phyloP scores from a whole-genome alignment of 1,140 invertebrate genomes.

The Conopomorpha cramerella region DNA sequence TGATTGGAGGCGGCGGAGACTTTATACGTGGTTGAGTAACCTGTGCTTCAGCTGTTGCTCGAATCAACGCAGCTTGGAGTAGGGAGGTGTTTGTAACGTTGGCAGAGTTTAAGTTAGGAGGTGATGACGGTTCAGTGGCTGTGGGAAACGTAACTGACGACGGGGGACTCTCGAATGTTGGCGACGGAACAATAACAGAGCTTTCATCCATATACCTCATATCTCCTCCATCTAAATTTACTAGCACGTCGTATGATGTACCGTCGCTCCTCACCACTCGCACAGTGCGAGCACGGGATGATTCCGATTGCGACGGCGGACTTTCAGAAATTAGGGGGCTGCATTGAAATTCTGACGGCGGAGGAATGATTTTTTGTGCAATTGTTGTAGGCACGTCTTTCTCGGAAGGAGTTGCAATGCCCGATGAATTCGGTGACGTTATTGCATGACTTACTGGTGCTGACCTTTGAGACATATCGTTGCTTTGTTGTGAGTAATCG shows the following conservation, averaged over 20 bases:
- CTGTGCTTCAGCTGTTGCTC: slow-evolving; percentile 65
- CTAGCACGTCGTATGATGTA: slow-evolving; percentile 74
- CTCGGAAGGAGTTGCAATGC: slow-evolving; percentile 43
- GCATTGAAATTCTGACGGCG: slow-evolving; percentile 73
- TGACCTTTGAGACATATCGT: slow-evolving; percentile 25
- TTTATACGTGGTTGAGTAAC: slow-evolving; percentile 41
- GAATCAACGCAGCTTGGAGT: slow-evolving; percentile 70
- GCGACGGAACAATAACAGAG: slow-evolving; percentile 79
- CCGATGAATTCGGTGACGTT: slow-evolving; percentile 42
- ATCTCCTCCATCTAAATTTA: slow-evolving; percentile 80
- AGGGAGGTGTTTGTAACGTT: slow-evolving; percentile 60
- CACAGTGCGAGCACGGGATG: slow-evolving; percentile 63
- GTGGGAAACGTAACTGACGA: slow-evolving; percentile 66
- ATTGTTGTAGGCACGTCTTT: slow-evolving; percentile 59
- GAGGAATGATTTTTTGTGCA: slow-evolving; percentile 71
- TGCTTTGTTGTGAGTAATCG: slow-evolving; percentile 28
- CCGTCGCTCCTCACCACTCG: slow-evolving; percentile 60
- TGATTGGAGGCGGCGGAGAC: slow-evolving; percentile 60
- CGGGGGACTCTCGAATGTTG: slow-evolving; percentile 73
- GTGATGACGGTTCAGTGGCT: slow-evolving; percentile 63
- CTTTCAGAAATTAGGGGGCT: slow-evolving; percentile 69
- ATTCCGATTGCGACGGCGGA: slow-evolving; percentile 62
- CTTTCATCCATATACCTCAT: slow-evolving; percentile 89
- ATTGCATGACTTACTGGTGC: too few species aligned
- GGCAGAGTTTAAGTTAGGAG: slow-evolving; percentile 49